Base-by-base conservation (phyloP, 2,888 invertebrate genomes). In the Lepidonotus clava region DNA sequence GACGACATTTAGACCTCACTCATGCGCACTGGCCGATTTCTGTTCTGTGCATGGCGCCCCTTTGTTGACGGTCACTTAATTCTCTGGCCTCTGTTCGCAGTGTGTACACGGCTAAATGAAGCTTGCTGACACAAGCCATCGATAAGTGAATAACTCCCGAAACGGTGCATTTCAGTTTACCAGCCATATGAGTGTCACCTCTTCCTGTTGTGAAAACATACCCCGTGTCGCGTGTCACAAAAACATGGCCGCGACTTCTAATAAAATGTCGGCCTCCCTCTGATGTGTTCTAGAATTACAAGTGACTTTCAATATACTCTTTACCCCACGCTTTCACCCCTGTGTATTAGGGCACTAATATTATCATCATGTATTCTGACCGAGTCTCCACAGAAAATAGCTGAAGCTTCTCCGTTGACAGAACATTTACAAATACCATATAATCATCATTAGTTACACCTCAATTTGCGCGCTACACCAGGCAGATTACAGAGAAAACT, bases 1-100 rank as follows among this genome's bases (percentile, higher is more conserved):
- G 80, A 80, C 80, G 46, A 80, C 80, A 28, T 80, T 80, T 80
- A 24, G 71, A 21, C n/a, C 71, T 11, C 14, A n/a, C 36, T 8
- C 56, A 56, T 56, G 56, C 18, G 56, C 56, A 71, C 34, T 18
- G 71, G 36, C 4, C 36, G 71, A 24, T 6, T 21, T n/a, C 71
- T 14, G 71, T 34, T 38, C 11, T 24, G 80, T 41, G 34, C 41
- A 46, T 80, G 71, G 8, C 71, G 71, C 36, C 11, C 71, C n/a
- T 36, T 71, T 71, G 36, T 28, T 28, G 11, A 71, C 71, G 14
- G 11, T 6, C 32, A 36, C 36, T 71, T 71, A 71, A 14, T n/a
- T n/a, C 71, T 6, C 71, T n/a, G 21, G 56, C 18, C 56, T 24
- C 18, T 24, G 21, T 11, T 56, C 5, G 14, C 56, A 56, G 56